A percentile compares a stretch with the other conserved stretches of the same genome.
These are phyloP conservation scores for Anoncus sp. DNA, from an alignment of 2,888 invertebrate genomes.

Conservation along the genomic window DNA sequence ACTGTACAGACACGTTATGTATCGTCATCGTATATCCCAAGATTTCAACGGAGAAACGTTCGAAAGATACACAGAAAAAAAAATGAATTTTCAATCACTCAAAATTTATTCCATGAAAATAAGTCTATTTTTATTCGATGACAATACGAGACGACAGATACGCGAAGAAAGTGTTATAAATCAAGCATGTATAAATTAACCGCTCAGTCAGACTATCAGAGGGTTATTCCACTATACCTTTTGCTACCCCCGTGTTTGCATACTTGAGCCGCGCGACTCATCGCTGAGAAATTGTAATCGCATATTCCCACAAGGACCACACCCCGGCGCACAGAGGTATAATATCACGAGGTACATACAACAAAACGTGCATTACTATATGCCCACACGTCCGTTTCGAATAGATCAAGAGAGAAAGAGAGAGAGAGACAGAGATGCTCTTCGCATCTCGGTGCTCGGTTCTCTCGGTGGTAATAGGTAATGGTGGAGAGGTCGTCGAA, in stretches of 20 bases:
- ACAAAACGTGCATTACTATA: slow-evolving; percentile 43
- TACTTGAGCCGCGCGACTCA: slow-evolving; percentile 46
- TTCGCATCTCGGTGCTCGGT: slow-evolving; percentile 31
- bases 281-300: slow-evolving; percentile 54
- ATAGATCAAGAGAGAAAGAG: slow-evolving; percentile 38
- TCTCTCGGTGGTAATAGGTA: slow-evolving; percentile 64
- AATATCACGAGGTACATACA: slow-evolving; percentile 20
- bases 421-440: slow-evolving; percentile 50
- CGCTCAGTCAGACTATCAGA: slow-evolving; percentile 28
- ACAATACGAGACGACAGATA: slow-evolving; percentile 18
- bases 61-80: slow-evolving; percentile 48
- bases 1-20: slow-evolving; percentile 39
- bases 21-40: slow-evolving; percentile 36
- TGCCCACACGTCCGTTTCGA: slow-evolving; percentile 53
- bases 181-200: slow-evolving; percentile 13
- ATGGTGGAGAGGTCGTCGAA: slow-evolving; percentile 63
- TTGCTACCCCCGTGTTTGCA: slow-evolving; percentile 55
- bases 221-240: slow-evolving; percentile 35
- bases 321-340: slow-evolving; percentile 44
- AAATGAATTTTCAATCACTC: background rate
- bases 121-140: background rate
- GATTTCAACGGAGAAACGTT: slow-evolving; percentile 3
- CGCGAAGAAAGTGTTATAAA: slow-evolving; percentile 19
- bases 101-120: background rate
- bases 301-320: slow-evolving; percentile 60